phyloP scores from a whole-genome alignment of 2,797 vertebrate genomes.

The Thaleichthys pacificus region DNA sequence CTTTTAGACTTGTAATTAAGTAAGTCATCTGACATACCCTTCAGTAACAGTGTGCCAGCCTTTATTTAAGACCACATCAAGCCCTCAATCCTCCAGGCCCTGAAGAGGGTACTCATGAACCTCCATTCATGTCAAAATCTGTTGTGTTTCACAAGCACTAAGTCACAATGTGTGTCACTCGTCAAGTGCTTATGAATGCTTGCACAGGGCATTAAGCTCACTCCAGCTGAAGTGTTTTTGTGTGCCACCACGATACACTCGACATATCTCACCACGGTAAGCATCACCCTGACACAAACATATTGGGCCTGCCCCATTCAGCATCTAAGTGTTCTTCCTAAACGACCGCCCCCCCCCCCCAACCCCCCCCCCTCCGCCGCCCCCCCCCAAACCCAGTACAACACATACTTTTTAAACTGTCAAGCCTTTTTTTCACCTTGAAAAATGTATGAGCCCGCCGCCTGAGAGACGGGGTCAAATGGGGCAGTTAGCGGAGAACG shows the following conservation, averaged over 20 bases:
- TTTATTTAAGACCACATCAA: constrained; percentile 24
- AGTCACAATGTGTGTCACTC: neutral
- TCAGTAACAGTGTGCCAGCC: constrained; percentile 19
- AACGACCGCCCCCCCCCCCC: neutral
- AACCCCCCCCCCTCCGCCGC: too few relatives aligned
- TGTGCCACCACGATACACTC: neutral
- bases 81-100: neutral
- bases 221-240: neutral
- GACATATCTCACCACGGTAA: neutral
- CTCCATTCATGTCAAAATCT: neutral
- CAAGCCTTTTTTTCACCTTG: constrained; percentile 49
- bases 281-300: constrained; percentile 5
- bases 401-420: constrained; percentile 46
- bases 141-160: neutral
- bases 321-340: constrained; percentile 44
- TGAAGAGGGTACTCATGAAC: neutral
- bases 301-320: constrained; percentile 24
- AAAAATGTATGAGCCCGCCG: constrained; percentile 66
- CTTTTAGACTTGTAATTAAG: constrained; percentile 22
- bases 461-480: constrained; percentile 54
- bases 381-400: neutral
- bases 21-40: constrained; percentile 28
- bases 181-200: neutral
- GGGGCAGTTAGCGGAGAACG: constrained; percentile 66
- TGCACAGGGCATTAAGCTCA: neutral